Evolutionary conservation across 2,797 vertebrate species (phyloP).

Genomic region (Tamandua tetradactyla): DNA sequence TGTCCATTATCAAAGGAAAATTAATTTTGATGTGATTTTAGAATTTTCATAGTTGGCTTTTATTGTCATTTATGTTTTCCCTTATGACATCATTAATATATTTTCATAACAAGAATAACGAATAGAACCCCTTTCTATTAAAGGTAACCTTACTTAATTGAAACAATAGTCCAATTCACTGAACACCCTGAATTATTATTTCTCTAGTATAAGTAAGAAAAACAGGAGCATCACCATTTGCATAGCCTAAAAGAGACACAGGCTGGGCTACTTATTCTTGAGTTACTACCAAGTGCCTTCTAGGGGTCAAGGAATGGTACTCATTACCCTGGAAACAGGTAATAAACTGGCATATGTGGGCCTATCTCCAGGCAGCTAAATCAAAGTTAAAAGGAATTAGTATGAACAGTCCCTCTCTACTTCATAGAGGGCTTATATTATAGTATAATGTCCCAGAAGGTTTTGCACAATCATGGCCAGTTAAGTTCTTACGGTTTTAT

Average conservation of each 20-base stretch:
- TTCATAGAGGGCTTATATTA: background rate
- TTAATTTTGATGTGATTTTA: constrained; percentile 60
- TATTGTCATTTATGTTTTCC: constrained; percentile 17
- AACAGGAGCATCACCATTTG: background rate
- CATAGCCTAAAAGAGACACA: background rate
- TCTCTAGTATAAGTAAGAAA: background rate
- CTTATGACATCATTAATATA: constrained; percentile 18
- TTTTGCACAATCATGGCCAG: background rate
- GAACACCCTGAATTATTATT: background rate
- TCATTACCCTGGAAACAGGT: background rate
- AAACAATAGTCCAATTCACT: background rate
- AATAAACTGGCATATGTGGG: background rate
- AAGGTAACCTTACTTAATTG: constrained; percentile 4
- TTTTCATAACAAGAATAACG: constrained; percentile 27
- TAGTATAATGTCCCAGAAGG: background rate
- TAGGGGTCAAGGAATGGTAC: background rate
- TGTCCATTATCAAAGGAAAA: constrained; percentile 23
- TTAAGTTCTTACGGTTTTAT: background rate
- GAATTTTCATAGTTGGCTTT: constrained; percentile 35
- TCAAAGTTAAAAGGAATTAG: background rate
- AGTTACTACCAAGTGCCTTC: background rate
- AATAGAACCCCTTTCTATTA: constrained; percentile 32
- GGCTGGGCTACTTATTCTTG: background rate
- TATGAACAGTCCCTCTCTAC: background rate
- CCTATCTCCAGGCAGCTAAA: background rate